phyloP scores from a whole-genome alignment of 1,140 invertebrate species.

The Eufriesea mexicana region DNA sequence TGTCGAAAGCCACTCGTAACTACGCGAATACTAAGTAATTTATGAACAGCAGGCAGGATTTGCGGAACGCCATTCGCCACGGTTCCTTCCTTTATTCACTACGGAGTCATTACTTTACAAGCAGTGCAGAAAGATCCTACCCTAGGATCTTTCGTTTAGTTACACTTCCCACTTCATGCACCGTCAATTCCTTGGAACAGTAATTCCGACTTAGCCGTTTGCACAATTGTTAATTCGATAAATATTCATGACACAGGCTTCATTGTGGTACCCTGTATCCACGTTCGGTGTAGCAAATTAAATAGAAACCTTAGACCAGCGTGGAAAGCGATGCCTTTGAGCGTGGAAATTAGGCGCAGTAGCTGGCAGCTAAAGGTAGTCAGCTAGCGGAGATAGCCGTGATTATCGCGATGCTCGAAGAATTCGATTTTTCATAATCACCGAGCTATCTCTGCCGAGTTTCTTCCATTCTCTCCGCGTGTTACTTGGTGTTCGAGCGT shows the following conservation, averaged over 20 bases:
- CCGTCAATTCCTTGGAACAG: not conserved
- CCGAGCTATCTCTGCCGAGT: too few species aligned
- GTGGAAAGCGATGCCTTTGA: too few species aligned
- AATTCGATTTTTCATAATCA: too few species aligned
- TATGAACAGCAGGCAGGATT: conserved; percentile 58
- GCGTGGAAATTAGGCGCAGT: too few species aligned
- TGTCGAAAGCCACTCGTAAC: conserved; percentile 54
- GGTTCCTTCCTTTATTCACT: conserved; percentile 38
- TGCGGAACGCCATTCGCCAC: conserved; percentile 42
- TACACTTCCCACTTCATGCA: not conserved
- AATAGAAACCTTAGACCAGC: not conserved
- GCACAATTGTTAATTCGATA: not conserved
- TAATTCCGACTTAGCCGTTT: not conserved
- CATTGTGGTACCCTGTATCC: not conserved
- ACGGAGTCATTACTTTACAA: conserved; percentile 55
- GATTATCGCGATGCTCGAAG: too few species aligned
- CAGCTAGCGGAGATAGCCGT: too few species aligned
- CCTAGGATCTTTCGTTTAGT: not conserved
- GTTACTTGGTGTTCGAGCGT: not conserved
- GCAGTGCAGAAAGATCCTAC: conserved; percentile 8
- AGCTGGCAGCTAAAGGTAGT: too few species aligned
- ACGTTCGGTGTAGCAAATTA: too few species aligned
- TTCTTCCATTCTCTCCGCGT: too few species aligned
- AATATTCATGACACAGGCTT: not conserved
- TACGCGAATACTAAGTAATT: conserved; percentile 67